Conservation (phyloP, 2,888 invertebrate genomes). For the Amitus sp. region DNA sequence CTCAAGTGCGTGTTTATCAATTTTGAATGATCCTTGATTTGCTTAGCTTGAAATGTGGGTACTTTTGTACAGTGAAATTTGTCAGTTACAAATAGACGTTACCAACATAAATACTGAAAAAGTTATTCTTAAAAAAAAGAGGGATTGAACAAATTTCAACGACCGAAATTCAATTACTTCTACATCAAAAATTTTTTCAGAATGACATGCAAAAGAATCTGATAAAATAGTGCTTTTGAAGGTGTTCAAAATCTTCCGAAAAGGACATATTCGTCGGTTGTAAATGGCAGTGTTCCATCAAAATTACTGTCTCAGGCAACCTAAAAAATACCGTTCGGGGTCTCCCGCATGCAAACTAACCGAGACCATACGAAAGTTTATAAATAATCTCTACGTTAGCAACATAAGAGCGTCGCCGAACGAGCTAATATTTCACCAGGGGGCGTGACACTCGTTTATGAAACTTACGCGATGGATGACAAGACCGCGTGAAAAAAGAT, state of each 20-base stretch:
- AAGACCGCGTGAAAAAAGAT: slow-evolving; percentile 38
- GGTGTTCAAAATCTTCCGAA: background rate
- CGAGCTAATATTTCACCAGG: slow-evolving; percentile 53
- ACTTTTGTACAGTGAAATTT: no score
- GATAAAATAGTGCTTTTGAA: no score
- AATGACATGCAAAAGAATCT: no score
- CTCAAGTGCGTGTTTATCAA: no score
- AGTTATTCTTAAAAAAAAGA: no score
- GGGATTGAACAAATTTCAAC: no score
- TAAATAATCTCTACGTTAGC: slow-evolving; percentile 44
- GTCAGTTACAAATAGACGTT: no score
- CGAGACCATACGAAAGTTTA: slow-evolving; percentile 41
- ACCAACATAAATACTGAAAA: no score
- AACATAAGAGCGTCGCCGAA: slow-evolving; percentile 34
- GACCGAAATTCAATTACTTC: no score
- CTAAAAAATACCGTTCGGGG: slow-evolving; percentile 22
- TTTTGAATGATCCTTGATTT: no score
- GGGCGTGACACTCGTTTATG: slow-evolving; percentile 55
- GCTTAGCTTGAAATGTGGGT: no score
- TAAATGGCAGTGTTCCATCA: slow-evolving; percentile 24
- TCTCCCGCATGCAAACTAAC: slow-evolving; percentile 27
- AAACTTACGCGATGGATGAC: slow-evolving; percentile 49
- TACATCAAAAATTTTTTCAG: no score
- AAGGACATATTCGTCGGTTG: slow-evolving; percentile 2
- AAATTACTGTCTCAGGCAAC: slow-evolving; percentile 13